A percentile compares a stretch with the other conserved stretches of the same genome.
Evolutionary conservation across 2,113 vertebrate genomes (phyloP).

Genomic region (Vombatus ursinus): DNA sequence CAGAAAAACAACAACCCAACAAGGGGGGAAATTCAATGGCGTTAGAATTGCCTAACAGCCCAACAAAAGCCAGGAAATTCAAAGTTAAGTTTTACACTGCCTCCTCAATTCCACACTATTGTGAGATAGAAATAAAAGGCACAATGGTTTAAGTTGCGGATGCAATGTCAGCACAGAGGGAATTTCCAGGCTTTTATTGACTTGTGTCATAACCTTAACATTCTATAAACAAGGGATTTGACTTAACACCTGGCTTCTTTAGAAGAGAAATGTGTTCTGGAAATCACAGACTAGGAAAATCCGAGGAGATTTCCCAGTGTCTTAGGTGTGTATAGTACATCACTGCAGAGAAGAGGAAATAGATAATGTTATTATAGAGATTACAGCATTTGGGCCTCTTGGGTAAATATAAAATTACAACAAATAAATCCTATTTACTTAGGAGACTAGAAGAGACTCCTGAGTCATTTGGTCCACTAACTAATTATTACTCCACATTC

Average conservation of each 20-base stretch:
- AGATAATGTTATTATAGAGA: slow-evolving; percentile 72
- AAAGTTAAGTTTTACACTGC: slow-evolving; percentile 78
- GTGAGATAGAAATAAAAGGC: slow-evolving; percentile 71
- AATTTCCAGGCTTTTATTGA: slow-evolving; percentile 73
- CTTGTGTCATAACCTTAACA: slow-evolving; percentile 71
- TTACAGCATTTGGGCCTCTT: slow-evolving; percentile 65
- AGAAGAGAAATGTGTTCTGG: slow-evolving; percentile 67
- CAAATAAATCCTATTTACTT: slow-evolving; percentile 75
- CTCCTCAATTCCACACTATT: slow-evolving; percentile 59
- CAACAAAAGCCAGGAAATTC: slow-evolving; percentile 79
- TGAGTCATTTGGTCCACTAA: slow-evolving; percentile 62
- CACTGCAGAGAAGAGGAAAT: slow-evolving; percentile 67
- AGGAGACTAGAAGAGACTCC: slow-evolving; percentile 68
- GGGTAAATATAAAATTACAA: slow-evolving; percentile 76
- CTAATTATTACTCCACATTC: slow-evolving; percentile 58
- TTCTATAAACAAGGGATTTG: slow-evolving; percentile 71
- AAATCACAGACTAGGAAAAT: slow-evolving; percentile 54
- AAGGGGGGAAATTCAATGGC: slow-evolving; percentile 61
- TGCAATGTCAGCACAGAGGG: slow-evolving; percentile 59
- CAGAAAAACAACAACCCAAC: slow-evolving; percentile 66
- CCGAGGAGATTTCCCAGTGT: slow-evolving; percentile 55
- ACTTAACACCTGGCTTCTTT: slow-evolving; percentile 71
- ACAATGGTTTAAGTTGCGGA: slow-evolving; percentile 58
- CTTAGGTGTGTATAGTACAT: slow-evolving; percentile 70
- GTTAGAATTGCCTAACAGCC: slow-evolving; percentile 62